Evolutionary conservation across 2,888 invertebrate species (phyloP).

Genomic region (Spisula solida): DNA sequence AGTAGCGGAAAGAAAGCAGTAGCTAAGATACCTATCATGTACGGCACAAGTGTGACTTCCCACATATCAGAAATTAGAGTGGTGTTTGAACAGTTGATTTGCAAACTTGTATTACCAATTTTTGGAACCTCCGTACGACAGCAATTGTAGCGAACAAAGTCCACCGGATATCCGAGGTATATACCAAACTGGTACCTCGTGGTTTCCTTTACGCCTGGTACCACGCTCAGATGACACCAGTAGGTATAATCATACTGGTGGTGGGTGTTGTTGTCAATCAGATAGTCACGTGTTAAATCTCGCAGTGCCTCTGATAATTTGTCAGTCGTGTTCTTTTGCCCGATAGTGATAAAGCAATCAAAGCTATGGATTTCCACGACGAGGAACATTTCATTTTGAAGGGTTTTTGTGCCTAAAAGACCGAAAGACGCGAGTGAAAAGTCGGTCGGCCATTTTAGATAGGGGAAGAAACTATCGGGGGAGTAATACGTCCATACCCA

Average conservation of each 20-base stretch:
- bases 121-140: constrained; percentile 42
- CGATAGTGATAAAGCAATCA: constrained; percentile 49
- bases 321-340: constrained; percentile 26
- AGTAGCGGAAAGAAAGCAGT: constrained; percentile 58
- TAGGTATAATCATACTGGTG: constrained; percentile 43
- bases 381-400: neutral
- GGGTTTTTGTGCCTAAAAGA: constrained; percentile 52
- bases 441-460: constrained; percentile 58
- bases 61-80: constrained; percentile 42
- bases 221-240: constrained; percentile 52
- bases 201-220: constrained; percentile 51
- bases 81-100: constrained; percentile 20
- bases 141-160: constrained; percentile 60
- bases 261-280: neutral
- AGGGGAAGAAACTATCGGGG: constrained; percentile 49
- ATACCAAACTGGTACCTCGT: constrained; percentile 47
- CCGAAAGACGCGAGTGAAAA: constrained; percentile 55
- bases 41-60: constrained; percentile 54
- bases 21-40: constrained; percentile 46
- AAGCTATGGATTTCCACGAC: constrained; percentile 36
- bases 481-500: constrained; percentile 63
- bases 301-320: constrained; percentile 44
- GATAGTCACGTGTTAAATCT: constrained; percentile 47
- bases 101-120: constrained; percentile 14
- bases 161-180: constrained; percentile 51